Percentiles rank a stretch among this genome's conserved stretches.
Conservation (phyloP, 2,888 invertebrate species). For the Amaurobius ferox region DNA sequence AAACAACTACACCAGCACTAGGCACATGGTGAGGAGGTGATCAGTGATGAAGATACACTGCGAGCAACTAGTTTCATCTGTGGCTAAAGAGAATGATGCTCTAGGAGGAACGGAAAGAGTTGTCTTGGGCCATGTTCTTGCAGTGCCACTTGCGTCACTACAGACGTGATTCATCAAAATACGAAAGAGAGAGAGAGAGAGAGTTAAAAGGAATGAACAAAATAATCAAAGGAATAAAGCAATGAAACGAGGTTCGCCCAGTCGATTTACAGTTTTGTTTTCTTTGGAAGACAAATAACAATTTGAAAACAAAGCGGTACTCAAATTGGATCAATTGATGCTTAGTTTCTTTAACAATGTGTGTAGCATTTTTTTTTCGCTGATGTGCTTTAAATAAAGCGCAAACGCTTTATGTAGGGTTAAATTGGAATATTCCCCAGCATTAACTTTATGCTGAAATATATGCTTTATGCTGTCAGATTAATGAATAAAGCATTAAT, state of each 20-base stretch:
- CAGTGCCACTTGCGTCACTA: slow-evolving; percentile 47
- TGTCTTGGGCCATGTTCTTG: slow-evolving; percentile 28
- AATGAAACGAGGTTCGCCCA: background rate
- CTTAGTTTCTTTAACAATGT: too few relatives aligned
- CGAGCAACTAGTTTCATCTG: background rate
- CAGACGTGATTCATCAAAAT: slow-evolving; percentile 11
- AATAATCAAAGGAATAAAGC: background rate
- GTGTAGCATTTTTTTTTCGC: too few relatives aligned
- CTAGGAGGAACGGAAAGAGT: slow-evolving; percentile 26
- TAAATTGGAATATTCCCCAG: too few relatives aligned
- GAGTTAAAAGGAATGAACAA: background rate
- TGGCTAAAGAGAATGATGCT: slow-evolving; percentile 2
- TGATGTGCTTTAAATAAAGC: too few relatives aligned
- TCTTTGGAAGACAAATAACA: background rate
- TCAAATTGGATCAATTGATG: too few relatives aligned
- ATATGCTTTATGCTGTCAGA: too few relatives aligned
- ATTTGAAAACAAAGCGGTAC: background rate
- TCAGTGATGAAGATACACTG: background rate
- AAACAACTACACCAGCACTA: background rate
- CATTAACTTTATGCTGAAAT: too few relatives aligned
- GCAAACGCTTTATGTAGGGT: too few relatives aligned
- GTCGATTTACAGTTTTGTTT: background rate
- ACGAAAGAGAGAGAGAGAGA: background rate
- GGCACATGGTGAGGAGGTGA: background rate
- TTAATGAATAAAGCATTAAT: too few relatives aligned